Percentiles rank a stretch among this genome's conserved stretches.
Evolutionary conservation across 2,888 invertebrate genomes (phyloP).

Genomic region (Lottia gigantea): DNA sequence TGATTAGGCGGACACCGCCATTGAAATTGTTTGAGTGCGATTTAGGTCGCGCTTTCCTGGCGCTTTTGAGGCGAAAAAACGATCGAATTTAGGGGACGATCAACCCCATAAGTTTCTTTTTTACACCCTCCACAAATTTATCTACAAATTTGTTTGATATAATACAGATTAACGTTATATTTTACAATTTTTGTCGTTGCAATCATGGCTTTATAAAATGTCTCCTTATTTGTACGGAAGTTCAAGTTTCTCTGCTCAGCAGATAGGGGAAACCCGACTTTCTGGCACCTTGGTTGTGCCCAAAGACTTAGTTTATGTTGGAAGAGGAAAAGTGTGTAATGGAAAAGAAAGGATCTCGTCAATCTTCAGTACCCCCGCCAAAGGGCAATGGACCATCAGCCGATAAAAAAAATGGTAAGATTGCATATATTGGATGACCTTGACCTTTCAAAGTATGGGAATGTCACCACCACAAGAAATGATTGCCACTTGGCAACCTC

Average conservation of each 20-base stretch:
- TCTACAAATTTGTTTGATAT: conserved; percentile 14
- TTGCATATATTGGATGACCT: not conserved
- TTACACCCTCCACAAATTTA: conserved; percentile 5
- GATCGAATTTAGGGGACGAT: conserved; percentile 29
- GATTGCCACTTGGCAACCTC: too few relatives aligned
- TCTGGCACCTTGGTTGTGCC: conserved; percentile 31
- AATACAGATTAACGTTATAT: conserved; percentile 21
- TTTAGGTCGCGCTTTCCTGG: conserved; percentile 21
- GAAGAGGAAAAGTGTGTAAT: conserved; percentile 50
- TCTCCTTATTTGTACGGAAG: conserved; percentile 30
- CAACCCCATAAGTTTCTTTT: conserved; percentile 22
- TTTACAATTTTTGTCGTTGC: conserved; percentile 34
- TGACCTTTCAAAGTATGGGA: not conserved
- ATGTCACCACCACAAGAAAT: too few relatives aligned
- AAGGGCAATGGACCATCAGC: conserved; percentile 43
- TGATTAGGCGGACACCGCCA: conserved; percentile 18
- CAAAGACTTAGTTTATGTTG: conserved; percentile 48
- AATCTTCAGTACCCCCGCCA: conserved; percentile 44
- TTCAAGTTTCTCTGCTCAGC: conserved; percentile 29
- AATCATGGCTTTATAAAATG: conserved; percentile 59
- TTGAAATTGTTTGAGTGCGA: conserved; percentile 13
- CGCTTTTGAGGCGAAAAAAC: conserved; percentile 21
- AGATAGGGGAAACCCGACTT: conserved; percentile 34
- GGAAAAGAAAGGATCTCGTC: conserved; percentile 60
- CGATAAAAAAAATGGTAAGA: conserved; percentile 44